Base-by-base conservation (phyloP, 2,888 invertebrate genomes). In the Neocrepidodera transversa region DNA sequence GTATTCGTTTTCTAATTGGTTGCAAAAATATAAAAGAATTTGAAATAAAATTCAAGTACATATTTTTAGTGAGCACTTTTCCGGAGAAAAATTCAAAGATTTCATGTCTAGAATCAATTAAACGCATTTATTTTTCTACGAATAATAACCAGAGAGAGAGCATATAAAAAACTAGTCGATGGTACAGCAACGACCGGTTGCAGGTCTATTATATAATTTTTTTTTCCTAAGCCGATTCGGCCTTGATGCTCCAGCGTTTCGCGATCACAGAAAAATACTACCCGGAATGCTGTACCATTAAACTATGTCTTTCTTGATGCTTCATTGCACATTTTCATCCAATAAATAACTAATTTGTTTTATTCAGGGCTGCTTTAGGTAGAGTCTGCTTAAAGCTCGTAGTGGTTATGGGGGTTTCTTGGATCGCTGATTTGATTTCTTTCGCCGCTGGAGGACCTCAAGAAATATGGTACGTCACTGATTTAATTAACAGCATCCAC, bases 331-430 rank as follows among this genome's bases (percentile, higher is more conserved):
- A 35, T 50, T 50, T 38, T 38, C 17, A 38, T 38, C 38, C 17
- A 38, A 50, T 50, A 38, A 26, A 26, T 20, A 38, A 38, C 35
- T 38, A 38, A 23, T 20, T n/a, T 50, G 35, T 47, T 10, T 30
- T 32, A n/a, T 61, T 82, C 81, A 87, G 91, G 74, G 91, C 92
- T 43, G 91, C 92, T 1, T 79, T 93, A 69, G 91, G 92, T 10
- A 85, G 90, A 68, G 90, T 93, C 45, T 94, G 93, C 78, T 86
- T 93, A 79, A 93, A 93, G 81, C 83, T 93, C 72, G 93, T 93
- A 68, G 85, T 90, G 1, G 90, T 90, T 10, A 91, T 91, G 90
- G 90, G 90, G 40, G 85, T 90, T 32, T 88, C 88, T 14, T 90
- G 91, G 90, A 86, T 87, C 68, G 89, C 90, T 49, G 93, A 93